Evolutionary conservation across 2,888 invertebrate species (phyloP).

Genomic region (Kryphioiulus occultus): DNA sequence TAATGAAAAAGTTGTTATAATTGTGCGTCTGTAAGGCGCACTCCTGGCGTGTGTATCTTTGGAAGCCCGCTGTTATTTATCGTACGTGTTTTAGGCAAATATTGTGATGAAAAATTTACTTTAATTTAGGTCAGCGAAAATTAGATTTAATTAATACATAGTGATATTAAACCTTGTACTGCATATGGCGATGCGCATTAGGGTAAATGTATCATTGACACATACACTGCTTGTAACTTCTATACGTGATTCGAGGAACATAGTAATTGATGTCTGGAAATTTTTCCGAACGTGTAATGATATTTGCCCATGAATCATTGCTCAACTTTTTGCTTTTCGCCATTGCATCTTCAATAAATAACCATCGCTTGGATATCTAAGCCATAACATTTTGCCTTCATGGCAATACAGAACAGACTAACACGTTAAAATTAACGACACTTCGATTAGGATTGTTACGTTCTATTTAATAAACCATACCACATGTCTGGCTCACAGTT

Average conservation of each 20-base stretch:
- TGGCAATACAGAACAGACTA: no score
- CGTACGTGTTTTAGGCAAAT: background rate
- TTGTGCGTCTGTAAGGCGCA: background rate
- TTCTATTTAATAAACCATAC: no score
- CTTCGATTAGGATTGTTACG: no score
- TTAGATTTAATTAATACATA: background rate
- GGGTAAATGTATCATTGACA: no score
- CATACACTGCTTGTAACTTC: no score
- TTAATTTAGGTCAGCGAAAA: constrained; percentile 12
- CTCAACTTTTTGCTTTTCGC: background rate
- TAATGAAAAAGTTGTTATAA: background rate
- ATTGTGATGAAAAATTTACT: background rate
- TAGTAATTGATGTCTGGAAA: background rate
- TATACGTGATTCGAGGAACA: no score
- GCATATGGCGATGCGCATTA: background rate
- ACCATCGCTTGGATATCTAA: background rate
- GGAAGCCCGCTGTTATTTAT: background rate
- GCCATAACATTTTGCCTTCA: no score
- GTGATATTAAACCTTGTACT: background rate
- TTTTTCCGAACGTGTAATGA: background rate
- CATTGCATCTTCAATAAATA: background rate
- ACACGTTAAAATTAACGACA: no score
- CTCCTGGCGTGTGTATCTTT: background rate
- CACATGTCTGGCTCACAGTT: no score
- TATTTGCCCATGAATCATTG: background rate